These are phyloP conservation scores for Cataglyphis altisquamis DNA, from an alignment of 2,888 invertebrate genomes.

Conservation along the genomic window DNA sequence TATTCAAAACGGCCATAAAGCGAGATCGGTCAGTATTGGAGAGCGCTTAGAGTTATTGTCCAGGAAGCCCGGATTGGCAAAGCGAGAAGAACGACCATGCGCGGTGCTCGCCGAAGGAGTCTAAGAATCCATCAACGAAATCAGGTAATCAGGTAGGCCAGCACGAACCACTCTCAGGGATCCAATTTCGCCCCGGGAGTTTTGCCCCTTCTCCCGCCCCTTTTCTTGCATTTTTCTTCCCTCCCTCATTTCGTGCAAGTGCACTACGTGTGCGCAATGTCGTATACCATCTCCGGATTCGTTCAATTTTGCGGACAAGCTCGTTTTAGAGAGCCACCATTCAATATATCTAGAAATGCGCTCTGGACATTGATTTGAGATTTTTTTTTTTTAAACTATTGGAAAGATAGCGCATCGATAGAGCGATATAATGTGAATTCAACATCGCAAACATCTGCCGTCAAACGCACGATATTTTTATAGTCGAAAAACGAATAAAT, in stretches of 20 bases:
- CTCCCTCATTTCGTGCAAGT: conserved; percentile 47
- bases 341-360: conserved; percentile 7
- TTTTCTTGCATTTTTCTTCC: conserved; percentile 47
- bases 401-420: neutral
- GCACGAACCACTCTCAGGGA: conserved; percentile 79
- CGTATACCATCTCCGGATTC: conserved; percentile 19
- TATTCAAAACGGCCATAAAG: conserved; percentile 81
- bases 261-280: conserved; percentile 40
- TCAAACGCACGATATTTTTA: neutral
- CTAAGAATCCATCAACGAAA: conserved; percentile 83
- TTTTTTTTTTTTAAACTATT: neutral
- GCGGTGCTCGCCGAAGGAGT: conserved; percentile 75
- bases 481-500: conserved; percentile 7
- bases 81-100: conserved; percentile 55
- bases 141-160: conserved; percentile 80
- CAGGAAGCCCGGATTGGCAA: conserved; percentile 52
- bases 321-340: neutral
- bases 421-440: neutral
- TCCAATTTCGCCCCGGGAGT: conserved; percentile 82
- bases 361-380: neutral
- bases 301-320: conserved; percentile 20
- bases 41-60: conserved; percentile 55
- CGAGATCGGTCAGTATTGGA: conserved; percentile 65
- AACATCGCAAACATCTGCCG: neutral
- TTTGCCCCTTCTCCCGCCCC: conserved; percentile 68